Conservation (phyloP, 2,797 vertebrate genomes). For the Scolopax bukidnonensis region DNA sequence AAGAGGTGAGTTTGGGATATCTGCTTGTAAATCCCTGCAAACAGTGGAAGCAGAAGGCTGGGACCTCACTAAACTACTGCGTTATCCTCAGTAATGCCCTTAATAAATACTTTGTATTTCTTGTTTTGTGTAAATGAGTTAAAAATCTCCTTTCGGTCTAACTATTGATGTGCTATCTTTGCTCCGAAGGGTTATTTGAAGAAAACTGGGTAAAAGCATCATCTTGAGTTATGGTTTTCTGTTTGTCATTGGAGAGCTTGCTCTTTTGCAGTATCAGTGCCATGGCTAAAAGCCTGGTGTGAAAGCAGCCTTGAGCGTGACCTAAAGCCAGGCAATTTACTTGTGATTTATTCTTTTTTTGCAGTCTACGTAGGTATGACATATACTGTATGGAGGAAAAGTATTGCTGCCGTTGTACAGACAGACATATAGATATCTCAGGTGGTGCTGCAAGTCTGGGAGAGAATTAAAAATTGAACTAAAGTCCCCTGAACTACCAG, state of each 20-base stretch:
- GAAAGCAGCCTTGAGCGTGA: background rate
- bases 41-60: accelerated
- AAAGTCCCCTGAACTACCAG: background rate
- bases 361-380: background rate
- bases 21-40: background rate
- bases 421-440: background rate
- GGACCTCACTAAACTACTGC: background rate
- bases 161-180: background rate
- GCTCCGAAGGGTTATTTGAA: background rate
- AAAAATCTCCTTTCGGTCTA: background rate
- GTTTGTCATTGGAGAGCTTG: background rate
- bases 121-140: background rate
- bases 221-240: background rate
- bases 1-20: background rate
- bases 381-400: background rate
- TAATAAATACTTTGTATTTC: background rate
- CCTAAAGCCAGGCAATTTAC: background rate
- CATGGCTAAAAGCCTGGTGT: background rate
- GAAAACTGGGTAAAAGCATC: conserved; percentile 16
- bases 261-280: background rate
- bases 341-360: background rate
- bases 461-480: background rate
- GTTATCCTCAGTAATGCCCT: background rate
- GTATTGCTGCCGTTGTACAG: no score
- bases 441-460: background rate